Evolutionary conservation across 2,888 invertebrate genomes (phyloP), one percentile per base, ranked within the genome.

Genomic region (Stenichneumon culpator): DNA sequence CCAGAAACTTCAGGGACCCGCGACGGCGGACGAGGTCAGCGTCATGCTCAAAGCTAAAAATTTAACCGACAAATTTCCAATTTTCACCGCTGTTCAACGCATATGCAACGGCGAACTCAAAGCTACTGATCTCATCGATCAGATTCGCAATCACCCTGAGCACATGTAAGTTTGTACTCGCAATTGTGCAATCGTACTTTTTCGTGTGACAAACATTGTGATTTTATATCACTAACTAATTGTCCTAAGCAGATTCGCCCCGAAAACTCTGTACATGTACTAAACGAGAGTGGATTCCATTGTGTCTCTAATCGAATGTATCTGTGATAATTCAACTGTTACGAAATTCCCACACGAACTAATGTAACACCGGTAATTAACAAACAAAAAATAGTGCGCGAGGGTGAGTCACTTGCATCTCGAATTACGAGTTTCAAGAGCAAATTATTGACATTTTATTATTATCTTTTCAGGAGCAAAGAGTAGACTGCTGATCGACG

Each of bases 1-100:
- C 2, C 99, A 99, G 94, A 99, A 99, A 93, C 95, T 99, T 75
- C 99, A 99, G 94, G 99, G 99, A 2, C 99, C 99, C 9, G 97
- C 97, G 92, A 99, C 99, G 14, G 99, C 99, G 5, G 98, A 97
- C 91, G 99, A 99, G 94, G 99, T 99, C 36, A 97, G 98, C 94
- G 96, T 96, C 89, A 99, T 99, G 98, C 95, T 99, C 85, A 97
- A 97, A 92, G 96, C 96, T 90, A 97, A 97, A 94, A 96, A 96
- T 87, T 96, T 98, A 96, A 97, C 97, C 94, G 97, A 97, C 84
- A 99, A 99, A 93, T 99, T 99, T 94, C 99, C 99, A 0, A 95
- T 99, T 78, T 99, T 99, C 94, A 98, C 98, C 28, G 98, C 99
- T 36, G 97, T 99, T 87, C 98, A 98, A 95, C 97, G 96, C 93